These are phyloP conservation scores for Neodiprion lecontei DNA, from an alignment of 1,140 invertebrate species.

Conservation along the genomic window DNA sequence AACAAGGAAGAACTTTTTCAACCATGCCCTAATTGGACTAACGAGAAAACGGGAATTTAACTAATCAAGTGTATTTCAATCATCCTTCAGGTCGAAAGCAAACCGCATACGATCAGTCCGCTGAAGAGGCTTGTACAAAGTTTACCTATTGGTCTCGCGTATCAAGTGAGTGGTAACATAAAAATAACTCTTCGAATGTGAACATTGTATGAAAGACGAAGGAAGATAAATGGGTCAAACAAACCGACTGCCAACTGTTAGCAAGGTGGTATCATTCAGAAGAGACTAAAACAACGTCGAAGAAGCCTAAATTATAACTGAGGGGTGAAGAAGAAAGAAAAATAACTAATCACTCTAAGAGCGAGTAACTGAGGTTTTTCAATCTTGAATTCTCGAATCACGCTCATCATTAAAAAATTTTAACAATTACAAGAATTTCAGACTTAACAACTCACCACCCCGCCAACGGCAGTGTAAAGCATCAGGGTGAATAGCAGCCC, in stretches of 20 bases:
- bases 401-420: constrained; percentile 13
- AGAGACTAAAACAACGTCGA: no score
- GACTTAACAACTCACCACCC: constrained; percentile 67
- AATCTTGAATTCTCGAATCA: no score
- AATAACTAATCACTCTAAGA: background rate
- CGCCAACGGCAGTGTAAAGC: constrained; percentile 76
- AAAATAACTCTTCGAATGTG: constrained; percentile 1
- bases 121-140: no score
- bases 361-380: background rate
- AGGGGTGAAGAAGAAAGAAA: background rate
- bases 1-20: no score
- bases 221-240: constrained; percentile 5
- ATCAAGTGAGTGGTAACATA: background rate
- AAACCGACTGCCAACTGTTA: background rate
- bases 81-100: no score
- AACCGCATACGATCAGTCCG: no score
- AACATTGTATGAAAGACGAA: background rate
- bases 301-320: no score
- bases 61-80: no score
- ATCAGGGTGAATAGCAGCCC: constrained; percentile 75
- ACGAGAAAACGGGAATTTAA: no score
- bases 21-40: no score
- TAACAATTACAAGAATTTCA: constrained; percentile 14
- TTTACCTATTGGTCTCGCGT: no score
- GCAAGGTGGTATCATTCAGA: background rate